Base-by-base conservation (phyloP, 2,797 vertebrate genomes). In the Microctenopoma steveboyesi region DNA sequence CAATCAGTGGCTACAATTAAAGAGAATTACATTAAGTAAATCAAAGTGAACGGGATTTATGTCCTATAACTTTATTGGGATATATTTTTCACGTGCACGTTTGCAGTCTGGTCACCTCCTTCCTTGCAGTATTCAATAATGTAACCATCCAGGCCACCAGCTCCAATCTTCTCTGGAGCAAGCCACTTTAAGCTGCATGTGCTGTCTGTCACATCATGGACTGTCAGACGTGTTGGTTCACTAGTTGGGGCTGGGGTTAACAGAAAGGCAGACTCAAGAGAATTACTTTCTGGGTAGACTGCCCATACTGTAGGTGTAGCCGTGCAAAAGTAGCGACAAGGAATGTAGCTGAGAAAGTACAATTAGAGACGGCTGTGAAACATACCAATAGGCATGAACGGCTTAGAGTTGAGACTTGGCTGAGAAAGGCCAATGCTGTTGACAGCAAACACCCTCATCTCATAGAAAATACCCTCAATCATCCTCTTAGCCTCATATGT, bases 381-480 rank as follows among this genome's bases (percentile, higher is more conserved):
- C 80, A n/a, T 75, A 97, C 97, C 96, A 0, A 98, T 96, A 3
- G 97, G 97, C 96, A 97, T 97, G 91, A 98, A 98, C 52, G 97
- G 95, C 74, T 95, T 96, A 68, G 95, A 96, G 87, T 61, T 95
- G 66, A 92, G 74, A 74, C 96, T 97, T 18, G 96, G 96, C 73
- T 80, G 94, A 16, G 95, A 96, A 43, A 96, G 46, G 0, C 96
- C 96, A 0, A 98, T 96, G 82, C 93, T 92, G 5, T 98, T 97
- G 73, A 97, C 89, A 0, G 96, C 95, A 1, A 92, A 97, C 63
- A 97, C 95, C 16, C 96, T 93, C 93, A 98, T 97, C 93, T 98
- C 96, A 1, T 98, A 97, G 13, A 95, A 71, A 8, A 97, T 2
- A 0, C 97, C 97, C 82, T 98, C 96, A 42, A 98, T 97, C 96